These are phyloP conservation scores for Melipona beecheii DNA, from an alignment of 2,888 invertebrate species.

Conservation along the genomic window DNA sequence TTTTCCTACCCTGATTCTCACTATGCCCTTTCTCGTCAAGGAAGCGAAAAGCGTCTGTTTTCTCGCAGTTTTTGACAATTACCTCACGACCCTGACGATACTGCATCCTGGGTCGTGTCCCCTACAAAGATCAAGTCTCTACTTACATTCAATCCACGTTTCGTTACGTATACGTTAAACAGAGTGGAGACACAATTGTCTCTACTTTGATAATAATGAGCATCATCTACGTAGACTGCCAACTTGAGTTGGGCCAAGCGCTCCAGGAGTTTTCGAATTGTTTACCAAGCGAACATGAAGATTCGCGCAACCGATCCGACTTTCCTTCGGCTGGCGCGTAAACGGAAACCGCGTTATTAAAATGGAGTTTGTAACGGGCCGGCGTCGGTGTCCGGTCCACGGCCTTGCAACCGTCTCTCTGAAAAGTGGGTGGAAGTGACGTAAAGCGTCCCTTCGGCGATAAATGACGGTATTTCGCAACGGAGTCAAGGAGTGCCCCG, in stretches of 20 bases:
- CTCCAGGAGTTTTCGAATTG: background rate
- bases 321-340: constrained; percentile 26
- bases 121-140: too few species aligned
- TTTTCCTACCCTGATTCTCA: too few species aligned
- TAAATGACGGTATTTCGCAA: constrained; percentile 51
- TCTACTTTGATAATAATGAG: too few species aligned
- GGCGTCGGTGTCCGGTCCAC: constrained; percentile 38
- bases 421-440: constrained; percentile 54
- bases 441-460: constrained; percentile 44
- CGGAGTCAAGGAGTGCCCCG: constrained; percentile 11
- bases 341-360: constrained; percentile 58
- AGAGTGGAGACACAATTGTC: too few species aligned
- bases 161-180: too few species aligned
- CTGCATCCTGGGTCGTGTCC: too few species aligned
- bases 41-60: too few species aligned
- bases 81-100: too few species aligned
- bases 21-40: too few species aligned
- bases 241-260: background rate
- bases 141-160: too few species aligned
- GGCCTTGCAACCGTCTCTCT: constrained; percentile 53
- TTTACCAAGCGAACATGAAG: background rate
- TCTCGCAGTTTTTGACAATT: too few species aligned
- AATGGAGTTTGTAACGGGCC: constrained; percentile 54
- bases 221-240: background rate
- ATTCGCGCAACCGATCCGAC: constrained; percentile 12